These are phyloP conservation scores for Drosophila chauvacae DNA, from an alignment of 1,140 invertebrate species.

Conservation along the genomic window DNA sequence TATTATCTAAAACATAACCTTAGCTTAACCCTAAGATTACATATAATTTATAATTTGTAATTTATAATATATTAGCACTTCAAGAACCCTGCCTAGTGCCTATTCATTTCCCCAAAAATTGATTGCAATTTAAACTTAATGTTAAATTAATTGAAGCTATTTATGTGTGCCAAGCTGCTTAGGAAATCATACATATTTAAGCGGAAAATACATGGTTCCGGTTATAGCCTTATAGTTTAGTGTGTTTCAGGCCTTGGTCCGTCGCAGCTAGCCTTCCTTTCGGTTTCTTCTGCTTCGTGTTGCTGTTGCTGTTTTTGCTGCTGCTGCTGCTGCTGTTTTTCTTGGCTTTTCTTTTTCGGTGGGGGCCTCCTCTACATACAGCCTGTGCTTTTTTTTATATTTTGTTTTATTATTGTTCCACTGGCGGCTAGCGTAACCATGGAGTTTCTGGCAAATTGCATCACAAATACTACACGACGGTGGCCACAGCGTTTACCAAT, in stretches of 20 bases:
- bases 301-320: not conserved
- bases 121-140: not conserved
- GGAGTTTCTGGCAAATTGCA: constrained; percentile 74
- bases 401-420: constrained; percentile 14
- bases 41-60: too few species aligned
- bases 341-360: constrained; percentile 15
- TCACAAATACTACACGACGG: constrained; percentile 52
- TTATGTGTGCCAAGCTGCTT: constrained; percentile 3
- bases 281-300: not conserved
- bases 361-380: not conserved
- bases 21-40: too few species aligned
- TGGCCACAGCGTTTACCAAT: constrained; percentile 59
- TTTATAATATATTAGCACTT: too few species aligned
- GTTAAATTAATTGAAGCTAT: not conserved
- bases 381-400: constrained; percentile 2
- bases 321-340: not conserved
- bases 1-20: too few species aligned
- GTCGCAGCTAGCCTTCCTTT: constrained; percentile 24
- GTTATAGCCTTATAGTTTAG: constrained; percentile 2
- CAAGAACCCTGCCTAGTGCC: not conserved
- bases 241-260: constrained; percentile 17
- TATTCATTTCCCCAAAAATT: not conserved
- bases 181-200: constrained; percentile 14
- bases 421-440: constrained; percentile 58
- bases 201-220: not conserved